These are phyloP conservation scores for Coelinius sp. DNA, from an alignment of 2,888 invertebrate species.

Conservation along the genomic window DNA sequence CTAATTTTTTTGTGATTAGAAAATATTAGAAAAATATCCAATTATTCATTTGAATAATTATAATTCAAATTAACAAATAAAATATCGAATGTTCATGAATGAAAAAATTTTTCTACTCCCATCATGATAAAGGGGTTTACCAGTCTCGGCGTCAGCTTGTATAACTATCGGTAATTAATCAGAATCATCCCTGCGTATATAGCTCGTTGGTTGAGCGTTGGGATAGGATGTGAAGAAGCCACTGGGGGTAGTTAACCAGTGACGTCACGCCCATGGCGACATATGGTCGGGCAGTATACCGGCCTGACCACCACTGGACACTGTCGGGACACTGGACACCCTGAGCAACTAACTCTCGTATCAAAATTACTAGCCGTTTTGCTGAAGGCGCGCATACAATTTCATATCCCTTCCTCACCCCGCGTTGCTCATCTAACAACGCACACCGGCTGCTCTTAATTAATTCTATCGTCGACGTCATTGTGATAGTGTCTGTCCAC, in stretches of 20 bases:
- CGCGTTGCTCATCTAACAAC: neutral
- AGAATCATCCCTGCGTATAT: conserved; percentile 67
- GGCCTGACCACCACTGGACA: conserved; percentile 53
- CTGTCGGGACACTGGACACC: conserved; percentile 57
- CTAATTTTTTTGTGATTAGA: too few species aligned
- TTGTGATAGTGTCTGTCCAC: conserved; percentile 36
- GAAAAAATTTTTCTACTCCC: neutral
- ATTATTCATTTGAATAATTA: too few species aligned
- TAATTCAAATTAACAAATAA: neutral
- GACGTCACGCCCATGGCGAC: conserved; percentile 71
- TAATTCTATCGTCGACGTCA: conserved; percentile 57
- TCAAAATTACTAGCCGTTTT: conserved; percentile 63
- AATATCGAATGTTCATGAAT: neutral
- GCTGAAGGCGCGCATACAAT: conserved; percentile 42
- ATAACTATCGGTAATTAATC: conserved; percentile 71
- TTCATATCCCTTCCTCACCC: neutral
- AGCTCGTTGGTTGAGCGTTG: conserved; percentile 55
- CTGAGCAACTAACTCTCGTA: conserved; percentile 58
- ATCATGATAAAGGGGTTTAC: conserved; percentile 21
- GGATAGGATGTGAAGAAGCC: conserved; percentile 40
- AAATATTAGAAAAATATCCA: too few species aligned
- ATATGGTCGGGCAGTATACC: conserved; percentile 60
- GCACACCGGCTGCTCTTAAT: conserved; percentile 64
- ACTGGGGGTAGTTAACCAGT: conserved; percentile 67
- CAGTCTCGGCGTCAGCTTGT: conserved; percentile 66